Conservation (phyloP, 23 tunicate species). For the Clavelina lepadiformis region DNA sequence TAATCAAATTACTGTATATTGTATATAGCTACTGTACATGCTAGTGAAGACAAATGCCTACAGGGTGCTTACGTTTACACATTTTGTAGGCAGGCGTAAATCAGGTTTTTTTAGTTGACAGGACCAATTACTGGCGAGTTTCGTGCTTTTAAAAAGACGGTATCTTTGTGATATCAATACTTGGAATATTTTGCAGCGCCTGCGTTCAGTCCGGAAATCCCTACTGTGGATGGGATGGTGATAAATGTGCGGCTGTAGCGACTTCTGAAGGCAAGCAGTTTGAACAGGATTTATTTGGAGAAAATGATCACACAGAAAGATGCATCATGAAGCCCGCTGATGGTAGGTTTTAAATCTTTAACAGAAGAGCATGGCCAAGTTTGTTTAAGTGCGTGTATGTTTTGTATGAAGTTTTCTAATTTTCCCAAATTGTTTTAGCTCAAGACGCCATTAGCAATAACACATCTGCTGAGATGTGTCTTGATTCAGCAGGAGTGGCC, state of each 20-base stretch:
- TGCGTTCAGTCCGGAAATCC: constrained; percentile 72
- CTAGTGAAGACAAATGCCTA: neutral
- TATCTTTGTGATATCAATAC: too few relatives aligned
- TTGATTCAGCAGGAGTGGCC: constrained; percentile 2
- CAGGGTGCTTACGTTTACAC: neutral
- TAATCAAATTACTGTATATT: neutral
- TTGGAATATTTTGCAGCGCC: constrained; percentile 31
- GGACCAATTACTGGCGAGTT: too few relatives aligned
- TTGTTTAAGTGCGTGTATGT: too few relatives aligned
- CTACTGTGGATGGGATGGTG: constrained; percentile 53
- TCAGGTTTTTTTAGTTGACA: too few relatives aligned
- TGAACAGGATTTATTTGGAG: constrained; percentile 17
- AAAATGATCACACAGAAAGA: neutral
- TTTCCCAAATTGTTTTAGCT: too few relatives aligned
- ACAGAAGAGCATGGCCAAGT: too few relatives aligned
- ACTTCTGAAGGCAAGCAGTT: neutral
- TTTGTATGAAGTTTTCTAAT: too few relatives aligned
- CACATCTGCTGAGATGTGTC: neutral
- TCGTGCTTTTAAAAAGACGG: too few relatives aligned
- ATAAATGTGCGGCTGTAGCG: constrained; percentile 3
- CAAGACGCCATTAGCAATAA: too few relatives aligned
- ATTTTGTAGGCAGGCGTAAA: too few relatives aligned
- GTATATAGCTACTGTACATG: neutral
- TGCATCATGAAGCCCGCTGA: too few relatives aligned
- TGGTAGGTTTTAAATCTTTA: too few relatives aligned